Evolutionary conservation across 2,888 invertebrate genomes (phyloP), one percentile per base, ranked within the genome.

Genomic region (Drosophila mettleri): DNA sequence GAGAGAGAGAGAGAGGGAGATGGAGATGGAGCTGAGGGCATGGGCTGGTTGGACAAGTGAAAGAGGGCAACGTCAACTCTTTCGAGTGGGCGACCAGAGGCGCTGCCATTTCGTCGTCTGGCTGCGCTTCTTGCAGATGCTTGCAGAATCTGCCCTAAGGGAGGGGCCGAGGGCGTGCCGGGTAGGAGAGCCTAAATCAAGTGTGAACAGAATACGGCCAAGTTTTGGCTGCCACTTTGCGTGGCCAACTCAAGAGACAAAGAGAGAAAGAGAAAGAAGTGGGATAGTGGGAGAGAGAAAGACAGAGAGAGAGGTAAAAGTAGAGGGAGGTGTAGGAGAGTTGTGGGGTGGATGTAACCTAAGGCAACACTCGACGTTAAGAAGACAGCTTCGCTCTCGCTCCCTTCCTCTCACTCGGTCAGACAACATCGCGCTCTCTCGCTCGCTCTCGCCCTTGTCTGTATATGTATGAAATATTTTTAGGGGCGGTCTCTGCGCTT

Each of bases 401-500:
- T 63, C 36, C 12, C 33, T 20, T 51, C 1, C 41, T 24, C 43
- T 22, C 38, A 33, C 18, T 2, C 65, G 2, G 45, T 38, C 41
- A 46, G 16, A 7, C 29, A 14, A 3, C 34, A 16, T 55, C 22
- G 2, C 22, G 2, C 46, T 8, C 38, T 43, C 46, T 49, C 33
- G 38, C 67, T 45, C 55, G 14, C 68, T 24, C 64, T 12, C 54
- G n/a, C 16, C 38, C 43, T 8, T 36, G 74, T n/a, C n/a, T 70
- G 80, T 80, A 81, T 73, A 89, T 73, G 88, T 31, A 33, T 18
- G 86, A 86, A 90, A 91, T 91, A 91, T 89, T 91, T 91, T 89
- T 88, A 91, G 91, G 90, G 90, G 90, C 90, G 90, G 90, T 87
- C 83, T 86, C 86, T 64, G 53, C 80, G 78, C 75, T 75, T 69